Conservation (phyloP, 2,113 vertebrate species). For the Eurypyga helias region DNA sequence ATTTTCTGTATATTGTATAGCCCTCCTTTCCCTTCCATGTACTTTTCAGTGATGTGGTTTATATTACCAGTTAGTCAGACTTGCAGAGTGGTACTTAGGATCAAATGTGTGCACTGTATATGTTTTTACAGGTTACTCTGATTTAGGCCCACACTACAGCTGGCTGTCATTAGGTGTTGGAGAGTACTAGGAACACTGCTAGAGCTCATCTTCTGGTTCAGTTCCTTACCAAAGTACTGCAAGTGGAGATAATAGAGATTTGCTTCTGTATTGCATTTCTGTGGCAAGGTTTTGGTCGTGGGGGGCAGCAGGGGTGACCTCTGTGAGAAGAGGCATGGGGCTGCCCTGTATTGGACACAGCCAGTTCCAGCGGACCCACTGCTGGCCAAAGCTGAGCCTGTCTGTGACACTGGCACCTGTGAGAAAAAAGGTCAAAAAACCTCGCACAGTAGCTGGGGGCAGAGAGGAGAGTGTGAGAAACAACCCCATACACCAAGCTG, state of each 20-base stretch:
- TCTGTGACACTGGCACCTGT: background rate
- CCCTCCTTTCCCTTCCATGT: background rate
- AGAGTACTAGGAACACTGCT: background rate
- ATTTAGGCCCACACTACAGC: background rate
- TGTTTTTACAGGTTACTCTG: background rate
- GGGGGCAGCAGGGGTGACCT: background rate
- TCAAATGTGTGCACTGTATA: background rate
- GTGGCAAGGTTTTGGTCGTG: background rate
- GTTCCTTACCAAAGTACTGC: background rate
- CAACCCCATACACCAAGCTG: background rate
- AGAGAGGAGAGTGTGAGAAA: background rate
- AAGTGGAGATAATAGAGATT: background rate
- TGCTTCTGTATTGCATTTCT: background rate
- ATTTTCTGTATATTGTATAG: background rate
- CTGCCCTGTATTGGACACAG: background rate
- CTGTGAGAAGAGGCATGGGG: background rate
- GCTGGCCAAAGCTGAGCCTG: background rate
- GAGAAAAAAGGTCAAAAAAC: background rate
- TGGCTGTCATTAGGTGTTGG: background rate
- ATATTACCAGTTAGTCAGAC: background rate
- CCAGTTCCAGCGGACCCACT: background rate
- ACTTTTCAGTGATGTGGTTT: background rate
- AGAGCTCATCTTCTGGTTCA: background rate
- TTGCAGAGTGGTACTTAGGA: background rate
- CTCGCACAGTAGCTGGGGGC: background rate